Base-by-base conservation (phyloP, 2,113 vertebrate genomes). In the Notiomystis cincta region DNA sequence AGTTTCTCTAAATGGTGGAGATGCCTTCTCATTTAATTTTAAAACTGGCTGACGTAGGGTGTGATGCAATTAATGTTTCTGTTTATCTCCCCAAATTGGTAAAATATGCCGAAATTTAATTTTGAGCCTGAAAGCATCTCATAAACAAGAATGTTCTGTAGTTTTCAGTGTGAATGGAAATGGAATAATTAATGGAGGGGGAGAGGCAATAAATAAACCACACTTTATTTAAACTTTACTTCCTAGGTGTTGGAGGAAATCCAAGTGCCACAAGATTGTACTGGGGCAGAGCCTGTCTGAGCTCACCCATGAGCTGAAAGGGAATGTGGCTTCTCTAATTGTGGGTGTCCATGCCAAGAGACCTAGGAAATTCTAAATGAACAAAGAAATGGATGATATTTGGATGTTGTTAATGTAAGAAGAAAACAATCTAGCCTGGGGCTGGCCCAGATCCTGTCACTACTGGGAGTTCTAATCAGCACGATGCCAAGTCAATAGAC, bases 201-300 rank as follows among this genome's bases (percentile, higher is more conserved):
- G 40, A 45, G 6, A 47, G 82, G 51, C 64, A 62, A 62, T 85
- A 83, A 92, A 93, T 85, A 31, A 90, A 82, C 7, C 53, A 30
- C 38, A 95, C 77, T 77, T 84, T 76, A 87, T 96, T 94, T 82
- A 90, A 80, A 77, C 61, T 82, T 82, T 70, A 50, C 87, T 93
- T 95, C 76, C 79, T 82, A 82, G 64, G 42, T 58, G 40, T 40
- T 95, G 95, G 87, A 90, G 79, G 54, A 87, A 75, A 67, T 66
- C 89, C 93, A 94, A 82, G 48, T 75, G 71, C 84, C 78, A 78
- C 85, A 83, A 28, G 51, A 18, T 67, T 71, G 54, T 57, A 3
- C 50, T 17, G 62, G 82, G 91, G 62, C 70, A 86, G 79, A 62
- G 44, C 24, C 57, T 51, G 64, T 37, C 31, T 77, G 84, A 93